Evolutionary conservation across 2,797 vertebrate species (phyloP).

Genomic region (Poecilia wingei): DNA sequence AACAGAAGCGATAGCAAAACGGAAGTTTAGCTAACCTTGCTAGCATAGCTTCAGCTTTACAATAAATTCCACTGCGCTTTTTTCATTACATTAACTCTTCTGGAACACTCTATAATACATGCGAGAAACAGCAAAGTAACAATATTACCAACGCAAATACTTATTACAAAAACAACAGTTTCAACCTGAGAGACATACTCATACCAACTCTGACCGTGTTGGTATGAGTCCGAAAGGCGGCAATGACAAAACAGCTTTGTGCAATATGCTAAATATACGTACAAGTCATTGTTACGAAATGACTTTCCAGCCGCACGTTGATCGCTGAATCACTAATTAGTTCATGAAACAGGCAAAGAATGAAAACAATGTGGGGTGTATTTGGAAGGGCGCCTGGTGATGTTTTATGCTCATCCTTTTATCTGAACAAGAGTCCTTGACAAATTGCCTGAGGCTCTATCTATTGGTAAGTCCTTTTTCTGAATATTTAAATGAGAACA

Average conservation of each 20-base stretch:
- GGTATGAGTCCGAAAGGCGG: not conserved
- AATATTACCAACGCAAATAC: not conserved
- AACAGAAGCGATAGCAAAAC: not conserved
- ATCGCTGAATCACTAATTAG: not conserved
- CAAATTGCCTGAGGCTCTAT: slow-evolving; percentile 50
- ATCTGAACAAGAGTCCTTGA: slow-evolving; percentile 53
- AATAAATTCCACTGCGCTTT: not conserved
- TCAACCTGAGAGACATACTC: not conserved
- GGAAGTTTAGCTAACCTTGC: not conserved
- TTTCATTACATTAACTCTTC: not conserved
- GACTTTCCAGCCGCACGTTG: not conserved
- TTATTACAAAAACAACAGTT: not conserved
- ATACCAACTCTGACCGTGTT: not conserved
- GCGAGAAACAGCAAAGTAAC: not conserved
- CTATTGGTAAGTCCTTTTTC: slow-evolving; percentile 29
- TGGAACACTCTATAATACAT: not conserved
- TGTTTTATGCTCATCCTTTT: slow-evolving; percentile 44
- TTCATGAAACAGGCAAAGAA: slow-evolving; percentile 39
- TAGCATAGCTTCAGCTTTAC: not conserved
- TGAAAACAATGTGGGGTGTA: slow-evolving; percentile 24
- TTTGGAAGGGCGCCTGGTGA: slow-evolving; percentile 36
- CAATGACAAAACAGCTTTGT: not conserved
- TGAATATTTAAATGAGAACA: slow-evolving; percentile 56
- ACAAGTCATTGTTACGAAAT: not conserved
- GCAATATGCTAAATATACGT: not conserved